These are phyloP conservation scores for Sphaeridia pumilis DNA, from an alignment of 2,888 invertebrate species.

Conservation along the genomic window DNA sequence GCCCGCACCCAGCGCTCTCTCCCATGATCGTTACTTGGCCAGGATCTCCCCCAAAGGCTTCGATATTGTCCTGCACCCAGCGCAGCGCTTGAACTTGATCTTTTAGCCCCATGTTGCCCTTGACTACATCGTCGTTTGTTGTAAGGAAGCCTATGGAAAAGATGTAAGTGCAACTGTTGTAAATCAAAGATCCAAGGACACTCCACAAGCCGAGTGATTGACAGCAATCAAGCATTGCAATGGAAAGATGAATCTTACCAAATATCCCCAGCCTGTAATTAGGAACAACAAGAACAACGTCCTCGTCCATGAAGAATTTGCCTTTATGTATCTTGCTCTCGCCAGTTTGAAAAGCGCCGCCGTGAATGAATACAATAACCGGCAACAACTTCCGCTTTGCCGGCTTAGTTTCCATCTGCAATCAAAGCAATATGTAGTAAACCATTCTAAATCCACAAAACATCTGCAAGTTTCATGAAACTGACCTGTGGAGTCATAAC, in stretches of 20 bases:
- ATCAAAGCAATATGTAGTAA: neutral
- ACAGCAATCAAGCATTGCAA: too few relatives aligned
- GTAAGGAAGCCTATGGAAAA: neutral
- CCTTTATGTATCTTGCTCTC: slow-evolving; percentile 4
- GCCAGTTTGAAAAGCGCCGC: slow-evolving; percentile 3
- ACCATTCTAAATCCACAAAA: neutral
- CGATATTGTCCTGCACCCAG: slow-evolving; percentile 5
- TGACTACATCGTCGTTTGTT: slow-evolving; percentile 1
- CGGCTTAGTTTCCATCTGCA: neutral
- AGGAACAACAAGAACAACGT: slow-evolving; percentile 8
- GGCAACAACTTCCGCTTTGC: neutral
- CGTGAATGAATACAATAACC: slow-evolving; percentile 11
- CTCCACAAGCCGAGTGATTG: too few relatives aligned
- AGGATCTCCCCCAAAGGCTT: slow-evolving; percentile 6
- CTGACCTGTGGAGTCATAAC: slow-evolving; percentile 6
- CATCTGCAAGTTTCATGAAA: neutral
- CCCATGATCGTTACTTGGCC: slow-evolving; percentile 6
- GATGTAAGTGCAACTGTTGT: too few relatives aligned
- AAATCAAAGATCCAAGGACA: too few relatives aligned
- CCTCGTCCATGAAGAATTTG: slow-evolving; percentile 13
- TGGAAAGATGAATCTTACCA: too few relatives aligned
- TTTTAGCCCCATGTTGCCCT: slow-evolving; percentile 8
- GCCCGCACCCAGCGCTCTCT: slow-evolving; percentile 1
- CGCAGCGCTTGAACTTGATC: neutral
- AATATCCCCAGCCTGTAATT: slow-evolving; percentile 10